Evolutionary conservation across 2,888 invertebrate species (phyloP), one percentile per base, ranked within the genome.

Genomic region (Mylabris sibirica): DNA sequence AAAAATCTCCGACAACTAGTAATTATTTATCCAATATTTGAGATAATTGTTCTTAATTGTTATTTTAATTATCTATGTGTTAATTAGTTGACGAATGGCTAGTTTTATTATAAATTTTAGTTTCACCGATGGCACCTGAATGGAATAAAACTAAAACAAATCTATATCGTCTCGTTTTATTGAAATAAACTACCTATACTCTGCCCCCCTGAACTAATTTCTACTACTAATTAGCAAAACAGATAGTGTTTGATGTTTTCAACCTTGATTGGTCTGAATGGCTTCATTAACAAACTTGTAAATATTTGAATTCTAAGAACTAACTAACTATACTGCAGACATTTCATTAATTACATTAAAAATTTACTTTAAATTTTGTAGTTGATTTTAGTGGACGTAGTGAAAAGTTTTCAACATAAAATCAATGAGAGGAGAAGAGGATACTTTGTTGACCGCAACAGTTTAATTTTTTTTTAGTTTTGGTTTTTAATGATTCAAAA

Each of bases 1-100:
- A 57, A 57, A 57, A 57, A 57, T 57, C 57, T 57, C 57, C 24
- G 57, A 57, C 24, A 57, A 57, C 57, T 57, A 57, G 57, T 24
- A 8, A 24, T 26, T 1, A 57, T 24, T 53, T 53, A 22, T 9
- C 6, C 11, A 22, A 49, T 57, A 57, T 24, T 4, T 49, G 17
- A 17, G 8, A 41, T 41, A 41, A 41, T 41, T 11, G 20, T 24
- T 2, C 49, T 20, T 49, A 49, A 20, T 49, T 49, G 11, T 5
- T 20, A 14, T 9, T 49, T 49, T 20, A 49, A 17, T 22, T 53
- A n/a, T n/a, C n/a, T n/a, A 53, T 53, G 2, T 26, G 6, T 57
- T 57, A 12, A 24, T 24, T 57, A 57, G 26, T n/a, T 26, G 2
- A 57, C 6, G 5, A 57, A 26, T 1, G 6, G 26, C 57, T 57